These are phyloP conservation scores for Globia sparganii DNA, from an alignment of 2,888 invertebrate genomes.

Conservation along the genomic window DNA sequence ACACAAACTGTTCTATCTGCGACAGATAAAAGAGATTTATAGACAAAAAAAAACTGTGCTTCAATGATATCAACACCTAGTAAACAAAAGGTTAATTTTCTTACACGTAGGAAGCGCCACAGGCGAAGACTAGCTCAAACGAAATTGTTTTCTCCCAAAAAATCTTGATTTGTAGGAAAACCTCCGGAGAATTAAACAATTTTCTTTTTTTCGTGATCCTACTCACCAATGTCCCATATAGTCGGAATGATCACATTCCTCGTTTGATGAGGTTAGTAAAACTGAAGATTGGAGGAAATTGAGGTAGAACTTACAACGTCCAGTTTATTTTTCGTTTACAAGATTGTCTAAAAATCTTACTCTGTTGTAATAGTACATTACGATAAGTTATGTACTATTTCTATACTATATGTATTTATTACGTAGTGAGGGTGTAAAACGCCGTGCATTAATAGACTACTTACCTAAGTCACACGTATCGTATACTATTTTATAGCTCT, in stretches of 20 bases:
- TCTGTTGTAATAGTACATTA: background rate
- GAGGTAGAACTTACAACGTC: conserved; percentile 1
- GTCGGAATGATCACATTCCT: conserved; percentile 57
- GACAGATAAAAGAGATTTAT: background rate
- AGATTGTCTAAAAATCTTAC: background rate
- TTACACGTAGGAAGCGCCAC: conserved; percentile 1
- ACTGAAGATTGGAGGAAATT: conserved; percentile 48
- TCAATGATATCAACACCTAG: conserved; percentile 6
- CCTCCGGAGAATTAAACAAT: conserved; percentile 68
- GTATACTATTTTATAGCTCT: background rate
- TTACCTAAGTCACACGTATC: no score
- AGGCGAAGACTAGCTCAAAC: conserved; percentile 39
- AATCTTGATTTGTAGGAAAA: conserved; percentile 65
- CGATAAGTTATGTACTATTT: no score
- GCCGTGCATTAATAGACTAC: no score
- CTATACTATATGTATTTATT: no score
- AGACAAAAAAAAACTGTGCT: background rate
- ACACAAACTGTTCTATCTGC: no score
- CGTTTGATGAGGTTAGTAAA: conserved; percentile 56
- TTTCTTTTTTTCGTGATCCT: conserved; percentile 63
- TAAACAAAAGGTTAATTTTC: conserved; percentile 18
- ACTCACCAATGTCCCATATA: conserved; percentile 61
- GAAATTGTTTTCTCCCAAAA: conserved; percentile 65
- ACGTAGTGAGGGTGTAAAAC: background rate
- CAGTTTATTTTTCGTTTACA: conserved; percentile 19